Conservation (phyloP, 2,113 vertebrate species). For the Montifringilla adamsi region DNA sequence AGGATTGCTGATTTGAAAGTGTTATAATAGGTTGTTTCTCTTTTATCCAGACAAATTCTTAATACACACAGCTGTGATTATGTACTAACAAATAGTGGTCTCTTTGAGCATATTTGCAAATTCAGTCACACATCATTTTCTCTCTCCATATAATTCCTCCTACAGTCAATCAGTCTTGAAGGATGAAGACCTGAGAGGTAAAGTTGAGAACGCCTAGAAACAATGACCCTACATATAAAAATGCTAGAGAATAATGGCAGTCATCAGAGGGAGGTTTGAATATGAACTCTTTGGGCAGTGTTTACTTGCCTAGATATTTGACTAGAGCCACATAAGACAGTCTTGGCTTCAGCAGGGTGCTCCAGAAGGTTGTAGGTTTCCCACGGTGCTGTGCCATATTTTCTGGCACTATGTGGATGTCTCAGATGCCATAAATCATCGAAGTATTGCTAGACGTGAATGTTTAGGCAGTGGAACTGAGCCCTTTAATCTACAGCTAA, state of each 20-base stretch:
- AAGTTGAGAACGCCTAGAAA: neutral
- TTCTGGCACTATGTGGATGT: neutral
- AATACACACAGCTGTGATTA: neutral
- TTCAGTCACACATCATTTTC: neutral
- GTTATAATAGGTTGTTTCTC: neutral
- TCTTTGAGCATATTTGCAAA: neutral
- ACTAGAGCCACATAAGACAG: neutral
- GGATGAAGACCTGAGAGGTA: neutral
- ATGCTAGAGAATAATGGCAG: neutral
- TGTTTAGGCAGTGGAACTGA: neutral
- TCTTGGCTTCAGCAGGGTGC: neutral
- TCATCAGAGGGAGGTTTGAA: neutral
- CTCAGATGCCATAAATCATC: neutral
- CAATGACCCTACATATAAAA: neutral
- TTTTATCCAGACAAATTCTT: neutral
- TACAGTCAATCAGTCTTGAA: neutral
- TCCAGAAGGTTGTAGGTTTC: neutral
- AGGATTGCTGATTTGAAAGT: neutral
- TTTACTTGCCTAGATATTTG: neutral
- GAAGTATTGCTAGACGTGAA: neutral
- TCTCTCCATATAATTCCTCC: neutral
- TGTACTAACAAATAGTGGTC: neutral
- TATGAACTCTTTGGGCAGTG: neutral
- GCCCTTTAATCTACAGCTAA: neutral
- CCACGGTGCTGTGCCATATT: neutral